Percentiles rank a stretch among this genome's conserved stretches.
phyloP scores from a whole-genome alignment of 2,888 invertebrate species.

The Criorhina ranunculi region DNA sequence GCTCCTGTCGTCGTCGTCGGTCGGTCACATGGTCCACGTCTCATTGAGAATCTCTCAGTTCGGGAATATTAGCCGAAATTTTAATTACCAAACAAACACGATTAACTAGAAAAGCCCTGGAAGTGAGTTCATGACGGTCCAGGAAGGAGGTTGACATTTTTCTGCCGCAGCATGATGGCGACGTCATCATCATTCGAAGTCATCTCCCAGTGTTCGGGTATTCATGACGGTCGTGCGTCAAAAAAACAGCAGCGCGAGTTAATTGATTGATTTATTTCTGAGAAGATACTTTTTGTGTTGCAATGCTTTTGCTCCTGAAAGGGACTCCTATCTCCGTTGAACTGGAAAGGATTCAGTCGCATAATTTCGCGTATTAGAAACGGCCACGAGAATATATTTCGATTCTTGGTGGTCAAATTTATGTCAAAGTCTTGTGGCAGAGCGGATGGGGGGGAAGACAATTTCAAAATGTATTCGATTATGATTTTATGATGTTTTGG shows the following conservation, averaged over 20 bases:
- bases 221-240: conserved; percentile 54
- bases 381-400: conserved; percentile 70
- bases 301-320: conserved; percentile 51
- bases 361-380: conserved; percentile 72
- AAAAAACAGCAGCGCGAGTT: conserved; percentile 80
- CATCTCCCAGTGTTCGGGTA: conserved; percentile 39
- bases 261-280: conserved; percentile 85
- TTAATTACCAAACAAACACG: conserved; percentile 81
- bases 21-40: conserved; percentile 60
- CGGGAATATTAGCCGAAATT: conserved; percentile 83
- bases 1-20: conserved; percentile 65
- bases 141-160: conserved; percentile 69
- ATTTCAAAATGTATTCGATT: conserved; percentile 48
- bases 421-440: neutral
- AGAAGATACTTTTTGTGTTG: conserved; percentile 77
- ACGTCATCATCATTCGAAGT: conserved; percentile 45
- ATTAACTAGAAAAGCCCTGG: conserved; percentile 71
- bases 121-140: neutral
- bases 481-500: conserved; percentile 75
- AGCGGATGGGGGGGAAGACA: neutral
- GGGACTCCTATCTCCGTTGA: conserved; percentile 20
- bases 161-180: conserved; percentile 50
- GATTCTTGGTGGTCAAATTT: conserved; percentile 70
- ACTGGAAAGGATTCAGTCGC: conserved; percentile 38
- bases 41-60: conserved; percentile 65